Base-by-base conservation (phyloP, 2,888 invertebrate genomes). In the Oscheius sp. region DNA sequence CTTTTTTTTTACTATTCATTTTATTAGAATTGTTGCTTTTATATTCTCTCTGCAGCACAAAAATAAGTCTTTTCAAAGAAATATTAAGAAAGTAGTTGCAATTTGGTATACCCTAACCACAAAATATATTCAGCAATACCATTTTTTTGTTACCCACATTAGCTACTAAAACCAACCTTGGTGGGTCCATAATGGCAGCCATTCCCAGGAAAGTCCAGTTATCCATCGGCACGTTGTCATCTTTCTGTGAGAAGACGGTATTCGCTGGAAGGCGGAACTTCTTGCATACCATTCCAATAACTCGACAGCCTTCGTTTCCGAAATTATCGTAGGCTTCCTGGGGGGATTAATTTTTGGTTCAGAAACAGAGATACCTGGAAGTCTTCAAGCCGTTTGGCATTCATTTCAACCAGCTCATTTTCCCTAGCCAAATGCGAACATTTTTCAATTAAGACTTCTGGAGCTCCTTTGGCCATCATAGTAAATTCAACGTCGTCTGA, bases 141-240 rank as follows among this genome's bases (percentile, higher is more conserved):
- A 12, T 36, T 36, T 9, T n/a, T n/a, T n/a, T n/a, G n/a, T n/a
- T n/a, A n/a, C n/a, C n/a, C n/a, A n/a, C 2, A 14, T n/a, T 51
- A 51, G 30, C 9, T 5, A 32, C 5, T 6, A 17, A 17, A 14
- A 47, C 20, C 14, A 5, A 64, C 57, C 75, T 74, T 8, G 81
- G 81, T 24, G 80, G 80, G 64, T 81, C 81, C 81, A 80, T 80
- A 44, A 81, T 80, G 12, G 80, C 80, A 38, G 73, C 72, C 68
- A 78, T 74, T 38, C 81, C 81, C 20, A 78, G 32, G 66, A 81
- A 81, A 33, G 71, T 73, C 66, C 80, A 71, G 12, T 70, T 73
- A 26, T 73, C 70, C 61, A 78, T 69, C 6, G 79, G 77, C 22
- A 80, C 72, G 44, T 80, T 80, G 9, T 24, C 41, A 30, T 71